A percentile compares a stretch with the other conserved stretches of the same genome.
These are phyloP conservation scores for Heliothis subflexa DNA, from an alignment of 1,140 invertebrate genomes.

Conservation along the genomic window DNA sequence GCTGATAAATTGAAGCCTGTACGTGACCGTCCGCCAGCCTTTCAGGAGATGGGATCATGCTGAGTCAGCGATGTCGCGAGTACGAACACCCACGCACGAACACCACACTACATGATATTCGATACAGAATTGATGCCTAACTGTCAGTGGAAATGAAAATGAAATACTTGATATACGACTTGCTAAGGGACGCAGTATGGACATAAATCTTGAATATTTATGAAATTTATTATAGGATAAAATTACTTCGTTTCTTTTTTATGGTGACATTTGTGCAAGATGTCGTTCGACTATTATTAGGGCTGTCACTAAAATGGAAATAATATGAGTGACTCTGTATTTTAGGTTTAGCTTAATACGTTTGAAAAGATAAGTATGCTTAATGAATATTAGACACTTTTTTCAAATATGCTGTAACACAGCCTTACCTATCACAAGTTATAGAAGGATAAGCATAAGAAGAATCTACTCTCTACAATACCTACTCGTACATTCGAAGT, in stretches of 20 bases:
- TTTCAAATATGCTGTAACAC: too few relatives aligned
- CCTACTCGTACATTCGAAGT: too few relatives aligned
- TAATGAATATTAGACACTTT: too few relatives aligned
- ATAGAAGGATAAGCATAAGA: too few relatives aligned
- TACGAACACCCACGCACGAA: slow-evolving; percentile 39
- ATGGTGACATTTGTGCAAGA: not conserved
- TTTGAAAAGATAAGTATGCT: too few relatives aligned
- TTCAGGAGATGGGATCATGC: slow-evolving; percentile 36
- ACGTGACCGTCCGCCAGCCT: slow-evolving; percentile 36
- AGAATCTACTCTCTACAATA: too few relatives aligned
- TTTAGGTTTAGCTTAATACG: too few relatives aligned
- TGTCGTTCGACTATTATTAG: not conserved
- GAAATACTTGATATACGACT: slow-evolving; percentile 16
- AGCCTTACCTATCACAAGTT: too few relatives aligned
- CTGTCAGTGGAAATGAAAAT: slow-evolving; percentile 24
- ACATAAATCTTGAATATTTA: slow-evolving; percentile 32
- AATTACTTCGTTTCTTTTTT: slow-evolving; percentile 11
- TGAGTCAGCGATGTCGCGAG: slow-evolving; percentile 42
- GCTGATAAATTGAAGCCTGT: slow-evolving; percentile 46
- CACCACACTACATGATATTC: slow-evolving; percentile 38
- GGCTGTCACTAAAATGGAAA: not conserved
- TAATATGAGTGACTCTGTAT: not conserved
- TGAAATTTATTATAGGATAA: slow-evolving; percentile 12
- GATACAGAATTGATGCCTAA: slow-evolving; percentile 36
- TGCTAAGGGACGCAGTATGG: slow-evolving; percentile 6